Conservation (phyloP, 2,888 invertebrate species). For the Eupeodes luniger region DNA sequence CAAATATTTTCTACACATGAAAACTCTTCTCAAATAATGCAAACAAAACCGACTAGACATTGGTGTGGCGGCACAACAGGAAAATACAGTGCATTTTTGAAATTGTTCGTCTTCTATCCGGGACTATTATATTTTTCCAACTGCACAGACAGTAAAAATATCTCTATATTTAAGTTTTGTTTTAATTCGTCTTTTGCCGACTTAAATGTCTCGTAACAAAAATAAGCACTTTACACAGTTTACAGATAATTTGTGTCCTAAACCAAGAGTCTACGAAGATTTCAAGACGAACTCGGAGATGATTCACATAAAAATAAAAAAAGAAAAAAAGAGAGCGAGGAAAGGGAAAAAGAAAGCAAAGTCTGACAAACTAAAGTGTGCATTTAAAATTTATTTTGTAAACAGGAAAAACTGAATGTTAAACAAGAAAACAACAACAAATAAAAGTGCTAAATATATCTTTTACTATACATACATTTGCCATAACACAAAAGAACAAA, state of each 20-base stretch:
- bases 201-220: constrained; percentile 56
- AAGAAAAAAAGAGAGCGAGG: background rate
- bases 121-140: too few species aligned
- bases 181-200: constrained; percentile 30
- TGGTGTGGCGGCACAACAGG: too few species aligned
- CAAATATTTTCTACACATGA: too few species aligned
- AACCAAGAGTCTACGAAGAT: background rate
- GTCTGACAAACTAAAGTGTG: constrained; percentile 33
- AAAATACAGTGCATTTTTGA: too few species aligned
- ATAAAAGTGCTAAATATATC: constrained; percentile 16
- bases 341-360: background rate
- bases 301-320: constrained; percentile 12
- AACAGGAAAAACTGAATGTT: constrained; percentile 52
- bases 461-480: constrained; percentile 1
- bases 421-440: constrained; percentile 51
- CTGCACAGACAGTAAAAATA: too few species aligned
- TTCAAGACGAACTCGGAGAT: constrained; percentile 7
- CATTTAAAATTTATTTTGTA: constrained; percentile 54
- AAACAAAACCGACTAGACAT: too few species aligned
- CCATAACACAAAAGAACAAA: background rate
- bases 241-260: background rate
- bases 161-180: background rate
- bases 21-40: too few species aligned
- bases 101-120: too few species aligned
- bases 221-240: background rate